phyloP scores from a whole-genome alignment of 1,140 invertebrate genomes.

The Drosophila ananassae region DNA sequence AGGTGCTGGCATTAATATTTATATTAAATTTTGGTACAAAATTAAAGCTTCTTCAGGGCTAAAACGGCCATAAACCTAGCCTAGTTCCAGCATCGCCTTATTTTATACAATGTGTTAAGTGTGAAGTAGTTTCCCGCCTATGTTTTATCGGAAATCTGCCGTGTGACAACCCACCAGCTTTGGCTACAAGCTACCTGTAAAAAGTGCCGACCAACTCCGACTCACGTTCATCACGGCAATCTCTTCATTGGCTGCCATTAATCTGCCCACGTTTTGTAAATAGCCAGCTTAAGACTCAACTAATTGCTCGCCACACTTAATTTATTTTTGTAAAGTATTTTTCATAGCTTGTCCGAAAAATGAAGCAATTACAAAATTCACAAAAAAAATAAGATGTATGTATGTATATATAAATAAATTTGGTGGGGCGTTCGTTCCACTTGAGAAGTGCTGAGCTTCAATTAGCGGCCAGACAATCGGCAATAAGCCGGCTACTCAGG shows the following conservation, averaged over 20 bases:
- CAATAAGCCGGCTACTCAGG: slow-evolving; percentile 47
- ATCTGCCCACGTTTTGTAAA: slow-evolving; percentile 57
- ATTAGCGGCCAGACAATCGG: slow-evolving; percentile 61
- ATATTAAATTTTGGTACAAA: slow-evolving; percentile 7
- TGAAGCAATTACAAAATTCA: slow-evolving; percentile 72
- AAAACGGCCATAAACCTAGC: not conserved
- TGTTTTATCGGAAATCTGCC: not conserved
- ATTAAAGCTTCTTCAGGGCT: slow-evolving; percentile 32
- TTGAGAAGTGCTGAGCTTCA: slow-evolving; percentile 65
- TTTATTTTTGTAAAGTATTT: slow-evolving; percentile 43
- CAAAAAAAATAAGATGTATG: slow-evolving; percentile 23
- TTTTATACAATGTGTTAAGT: not conserved
- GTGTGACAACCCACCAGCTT: not conserved
- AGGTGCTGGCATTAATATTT: slow-evolving; percentile 4
- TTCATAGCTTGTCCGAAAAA: slow-evolving; percentile 44
- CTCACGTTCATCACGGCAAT: slow-evolving; percentile 19
- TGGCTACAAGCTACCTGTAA: slow-evolving; percentile 16
- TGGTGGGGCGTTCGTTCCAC: slow-evolving; percentile 68
- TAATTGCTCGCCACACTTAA: slow-evolving; percentile 59
- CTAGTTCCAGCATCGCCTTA: not conserved
- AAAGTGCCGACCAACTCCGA: not conserved
- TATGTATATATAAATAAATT: slow-evolving; percentile 3
- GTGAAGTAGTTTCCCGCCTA: not conserved
- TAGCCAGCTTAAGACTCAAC: slow-evolving; percentile 49
- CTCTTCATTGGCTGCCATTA: slow-evolving; percentile 23